Evolutionary conservation across 2,888 invertebrate species (phyloP).

Genomic region (Torymus aiolomorphi): DNA sequence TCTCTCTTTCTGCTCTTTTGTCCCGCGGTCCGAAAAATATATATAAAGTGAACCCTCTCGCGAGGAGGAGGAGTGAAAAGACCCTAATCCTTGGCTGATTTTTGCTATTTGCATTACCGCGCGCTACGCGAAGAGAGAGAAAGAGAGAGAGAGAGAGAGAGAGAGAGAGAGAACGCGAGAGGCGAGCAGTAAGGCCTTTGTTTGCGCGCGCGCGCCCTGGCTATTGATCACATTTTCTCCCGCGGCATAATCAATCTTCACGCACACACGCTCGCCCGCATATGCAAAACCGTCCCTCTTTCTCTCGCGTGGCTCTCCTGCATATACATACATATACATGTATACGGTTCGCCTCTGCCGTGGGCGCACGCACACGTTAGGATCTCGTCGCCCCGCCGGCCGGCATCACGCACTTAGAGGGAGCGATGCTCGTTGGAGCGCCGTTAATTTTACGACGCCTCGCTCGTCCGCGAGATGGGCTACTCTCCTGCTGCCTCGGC

Average conservation of each 20-base stretch:
- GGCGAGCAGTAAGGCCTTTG: constrained; percentile 63
- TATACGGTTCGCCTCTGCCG: constrained; percentile 13
- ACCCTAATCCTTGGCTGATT: constrained; percentile 68
- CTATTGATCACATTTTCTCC: constrained; percentile 76
- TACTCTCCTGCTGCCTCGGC: not conserved
- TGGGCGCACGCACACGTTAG: constrained; percentile 36
- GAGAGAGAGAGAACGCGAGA: no score
- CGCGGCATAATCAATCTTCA: constrained; percentile 75
- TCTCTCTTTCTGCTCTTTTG: constrained; percentile 1
- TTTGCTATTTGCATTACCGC: constrained; percentile 73
- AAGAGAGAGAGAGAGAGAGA: no score
- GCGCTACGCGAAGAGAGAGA: not conserved
- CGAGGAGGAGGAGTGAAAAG: constrained; percentile 47
- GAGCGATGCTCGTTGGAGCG: constrained; percentile 72
- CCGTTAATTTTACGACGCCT: constrained; percentile 72
- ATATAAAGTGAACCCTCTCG: constrained; percentile 29
- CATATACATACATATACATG: constrained; percentile 3
- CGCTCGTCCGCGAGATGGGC: constrained; percentile 19
- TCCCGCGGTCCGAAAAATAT: constrained; percentile 22
- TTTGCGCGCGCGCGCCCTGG: constrained; percentile 65
- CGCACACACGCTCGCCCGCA: constrained; percentile 64
- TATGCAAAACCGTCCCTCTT: constrained; percentile 44
- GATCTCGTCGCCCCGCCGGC: constrained; percentile 49
- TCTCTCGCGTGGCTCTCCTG: constrained; percentile 12
- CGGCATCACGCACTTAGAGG: constrained; percentile 55